These are phyloP conservation scores for Phycodurus eques DNA, from an alignment of 2,113 vertebrate species.

Conservation along the genomic window DNA sequence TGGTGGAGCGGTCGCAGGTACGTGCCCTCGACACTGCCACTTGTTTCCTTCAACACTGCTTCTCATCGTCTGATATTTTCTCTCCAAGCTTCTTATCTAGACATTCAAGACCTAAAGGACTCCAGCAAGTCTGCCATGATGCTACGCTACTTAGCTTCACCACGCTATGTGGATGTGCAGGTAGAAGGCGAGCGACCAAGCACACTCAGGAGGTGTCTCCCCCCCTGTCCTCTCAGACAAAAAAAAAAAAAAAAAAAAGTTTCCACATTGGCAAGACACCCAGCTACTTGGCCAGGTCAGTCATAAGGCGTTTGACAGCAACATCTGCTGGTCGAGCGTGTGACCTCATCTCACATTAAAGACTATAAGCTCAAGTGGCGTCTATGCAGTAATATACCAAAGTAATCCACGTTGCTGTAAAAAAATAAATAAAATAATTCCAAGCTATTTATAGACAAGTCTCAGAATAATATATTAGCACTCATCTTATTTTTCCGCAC, in stretches of 20 bases:
- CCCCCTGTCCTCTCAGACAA: not conserved
- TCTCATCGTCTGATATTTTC: not conserved
- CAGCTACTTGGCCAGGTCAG: not conserved
- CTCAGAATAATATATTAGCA: not conserved
- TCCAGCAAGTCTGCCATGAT: not conserved
- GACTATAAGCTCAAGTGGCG: conserved; percentile 32
- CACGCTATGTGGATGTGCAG: conserved; percentile 9
- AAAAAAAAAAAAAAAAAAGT: not conserved
- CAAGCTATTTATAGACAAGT: not conserved
- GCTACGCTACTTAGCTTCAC: not conserved
- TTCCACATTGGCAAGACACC: conserved; percentile 51
- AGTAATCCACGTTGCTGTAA: conserved; percentile 73
- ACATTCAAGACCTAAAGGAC: not conserved
- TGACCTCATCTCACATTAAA: conserved; percentile 23
- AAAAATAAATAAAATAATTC: not conserved
- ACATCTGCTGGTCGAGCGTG: conserved; percentile 33
- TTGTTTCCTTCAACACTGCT: not conserved
- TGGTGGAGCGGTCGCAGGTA: conserved; percentile 78
- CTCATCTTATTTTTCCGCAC: not conserved
- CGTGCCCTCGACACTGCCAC: too few relatives aligned
- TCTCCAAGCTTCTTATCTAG: conserved; percentile 44
- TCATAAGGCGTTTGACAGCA: not conserved
- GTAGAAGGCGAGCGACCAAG: conserved; percentile 20
- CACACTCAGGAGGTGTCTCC: conserved; percentile 25
- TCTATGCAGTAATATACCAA: conserved; percentile 75